phyloP scores from a whole-genome alignment of 2,797 vertebrate species.

The Lophotriccus pileatus region DNA sequence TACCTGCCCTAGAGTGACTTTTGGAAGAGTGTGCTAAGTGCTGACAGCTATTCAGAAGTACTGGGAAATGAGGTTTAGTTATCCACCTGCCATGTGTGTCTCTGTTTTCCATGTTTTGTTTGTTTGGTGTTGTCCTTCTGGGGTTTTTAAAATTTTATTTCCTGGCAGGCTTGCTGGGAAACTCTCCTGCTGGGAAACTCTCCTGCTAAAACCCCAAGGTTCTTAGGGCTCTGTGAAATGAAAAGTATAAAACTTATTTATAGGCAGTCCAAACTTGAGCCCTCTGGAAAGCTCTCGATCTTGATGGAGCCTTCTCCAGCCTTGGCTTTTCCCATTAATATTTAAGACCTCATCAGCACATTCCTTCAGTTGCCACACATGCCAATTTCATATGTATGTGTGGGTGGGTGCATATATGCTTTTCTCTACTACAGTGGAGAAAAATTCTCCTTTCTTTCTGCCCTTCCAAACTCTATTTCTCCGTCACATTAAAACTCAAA shows the following conservation, averaged over 20 bases:
- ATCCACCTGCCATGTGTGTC: neutral
- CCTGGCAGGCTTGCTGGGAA: neutral
- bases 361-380: neutral
- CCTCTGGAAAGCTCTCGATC: neutral
- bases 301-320: neutral
- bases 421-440: rapidly evolving
- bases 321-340: neutral
- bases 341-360: neutral
- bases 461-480: neutral
- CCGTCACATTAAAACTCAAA: neutral
- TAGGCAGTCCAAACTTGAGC: neutral
- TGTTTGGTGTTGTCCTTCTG: rapidly evolving
- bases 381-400: neutral
- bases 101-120: neutral
- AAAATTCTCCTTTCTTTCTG: neutral
- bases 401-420: rapidly evolving
- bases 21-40: neutral
- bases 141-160: neutral
- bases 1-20: neutral
- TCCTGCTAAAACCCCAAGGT: neutral
- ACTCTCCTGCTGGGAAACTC: neutral
- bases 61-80: neutral
- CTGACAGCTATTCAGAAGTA: neutral
- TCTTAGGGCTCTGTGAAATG: neutral
- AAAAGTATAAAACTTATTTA: neutral